Conservation (phyloP, 2,888 invertebrate genomes). For the Rhamphomyia laevipes region DNA sequence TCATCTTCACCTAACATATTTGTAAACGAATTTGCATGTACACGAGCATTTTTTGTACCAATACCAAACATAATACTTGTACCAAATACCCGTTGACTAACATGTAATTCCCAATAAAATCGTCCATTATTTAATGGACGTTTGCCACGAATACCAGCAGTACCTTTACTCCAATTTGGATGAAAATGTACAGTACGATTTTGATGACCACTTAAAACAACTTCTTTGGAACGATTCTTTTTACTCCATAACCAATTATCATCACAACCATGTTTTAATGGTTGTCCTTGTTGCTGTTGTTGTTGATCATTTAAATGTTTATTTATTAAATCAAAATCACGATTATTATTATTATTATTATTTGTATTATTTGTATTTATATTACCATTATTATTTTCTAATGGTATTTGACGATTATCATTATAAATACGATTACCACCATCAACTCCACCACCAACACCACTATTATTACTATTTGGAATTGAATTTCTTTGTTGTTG, state of each 20-base stretch:
- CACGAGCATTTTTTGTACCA: conserved; percentile 43
- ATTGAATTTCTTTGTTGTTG: no score
- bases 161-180: conserved; percentile 64
- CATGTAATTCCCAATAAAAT: conserved; percentile 55
- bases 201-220: conserved; percentile 45
- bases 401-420: no score
- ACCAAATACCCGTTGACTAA: conserved; percentile 54
- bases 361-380: no score
- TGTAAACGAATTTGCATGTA: conserved; percentile 55
- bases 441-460: no score
- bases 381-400: no score
- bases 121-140: conserved; percentile 49
- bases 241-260: conserved; percentile 61
- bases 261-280: conserved; percentile 41
- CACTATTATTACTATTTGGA: no score
- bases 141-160: conserved; percentile 57
- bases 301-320: no score
- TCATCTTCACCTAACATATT: conserved; percentile 61
- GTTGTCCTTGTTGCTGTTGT: conserved; percentile 8
- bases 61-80: conserved; percentile 68
- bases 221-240: conserved; percentile 43
- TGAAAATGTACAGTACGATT: conserved; percentile 55
- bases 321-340: no score
- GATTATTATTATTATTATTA: no score
- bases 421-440: no score